phyloP scores from a whole-genome alignment of 1,140 invertebrate genomes.

The Diuraphis noxia region DNA sequence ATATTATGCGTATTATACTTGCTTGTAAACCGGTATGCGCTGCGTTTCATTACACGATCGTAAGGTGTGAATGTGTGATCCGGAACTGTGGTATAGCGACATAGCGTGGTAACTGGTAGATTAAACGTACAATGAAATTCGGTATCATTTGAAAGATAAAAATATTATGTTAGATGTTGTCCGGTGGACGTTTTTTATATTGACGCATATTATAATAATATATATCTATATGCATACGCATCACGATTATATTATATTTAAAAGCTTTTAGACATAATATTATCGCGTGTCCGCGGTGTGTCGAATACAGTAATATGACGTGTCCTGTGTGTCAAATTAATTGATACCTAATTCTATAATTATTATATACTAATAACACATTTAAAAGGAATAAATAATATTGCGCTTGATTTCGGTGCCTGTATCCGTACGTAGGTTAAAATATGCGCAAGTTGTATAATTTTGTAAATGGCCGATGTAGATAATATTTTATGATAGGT shows the following conservation, averaged over 20 bases:
- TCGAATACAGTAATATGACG: background rate
- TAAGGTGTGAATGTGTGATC: slow-evolving; percentile 29
- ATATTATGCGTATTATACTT: background rate
- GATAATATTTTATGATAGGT: background rate
- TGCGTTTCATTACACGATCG: background rate
- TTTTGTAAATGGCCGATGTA: background rate
- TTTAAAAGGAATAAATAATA: background rate
- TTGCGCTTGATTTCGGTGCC: background rate
- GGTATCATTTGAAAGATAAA: background rate
- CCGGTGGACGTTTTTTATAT: background rate
- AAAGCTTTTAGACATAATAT: background rate
- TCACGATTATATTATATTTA: background rate
- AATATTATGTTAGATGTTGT: background rate
- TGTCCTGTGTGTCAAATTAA: background rate
- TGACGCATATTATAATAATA: too few species aligned
- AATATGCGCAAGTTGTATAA: background rate
- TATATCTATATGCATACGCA: background rate
- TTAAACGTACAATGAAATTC: background rate
- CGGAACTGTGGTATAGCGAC: background rate
- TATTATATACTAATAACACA: background rate
- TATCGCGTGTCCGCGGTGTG: background rate
- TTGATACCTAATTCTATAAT: background rate
- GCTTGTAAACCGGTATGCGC: slow-evolving; percentile 20
- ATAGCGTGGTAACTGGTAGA: too few species aligned
- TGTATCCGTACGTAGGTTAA: background rate